Percentiles rank a stretch among this genome's conserved stretches.
phyloP scores from a whole-genome alignment of 2,113 vertebrate genomes.

The Cinclus mexicanus region DNA sequence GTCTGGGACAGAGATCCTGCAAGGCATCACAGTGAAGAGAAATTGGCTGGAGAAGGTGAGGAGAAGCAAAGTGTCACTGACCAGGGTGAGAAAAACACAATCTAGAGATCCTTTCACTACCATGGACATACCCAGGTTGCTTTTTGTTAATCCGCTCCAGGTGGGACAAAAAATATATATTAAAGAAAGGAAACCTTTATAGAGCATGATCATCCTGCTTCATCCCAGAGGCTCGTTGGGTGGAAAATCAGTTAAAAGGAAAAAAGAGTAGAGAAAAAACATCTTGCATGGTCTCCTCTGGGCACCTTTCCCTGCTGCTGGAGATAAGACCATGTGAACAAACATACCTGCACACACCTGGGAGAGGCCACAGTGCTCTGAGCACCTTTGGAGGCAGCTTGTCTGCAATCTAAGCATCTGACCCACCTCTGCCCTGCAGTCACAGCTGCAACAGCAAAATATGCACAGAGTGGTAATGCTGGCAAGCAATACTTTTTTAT shows the following conservation, averaged over 20 bases:
- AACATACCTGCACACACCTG: neutral
- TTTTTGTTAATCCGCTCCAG: neutral
- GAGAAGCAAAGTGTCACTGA: neutral
- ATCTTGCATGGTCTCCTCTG: neutral
- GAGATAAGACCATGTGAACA: neutral
- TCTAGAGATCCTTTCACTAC: neutral
- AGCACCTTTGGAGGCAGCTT: neutral
- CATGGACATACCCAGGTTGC: neutral
- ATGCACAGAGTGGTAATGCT: neutral
- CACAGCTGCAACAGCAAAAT: neutral
- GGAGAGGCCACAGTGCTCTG: neutral
- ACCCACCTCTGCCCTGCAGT: neutral
- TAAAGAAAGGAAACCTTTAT: neutral
- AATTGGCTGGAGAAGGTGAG: neutral
- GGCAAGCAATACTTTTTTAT: neutral
- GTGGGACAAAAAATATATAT: neutral
- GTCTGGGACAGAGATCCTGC: neutral
- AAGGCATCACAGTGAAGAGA: neutral
- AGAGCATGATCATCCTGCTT: neutral
- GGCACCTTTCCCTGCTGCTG: neutral
- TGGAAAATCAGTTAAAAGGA: neutral
- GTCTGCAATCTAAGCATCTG: neutral
- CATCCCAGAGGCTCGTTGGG: neutral
- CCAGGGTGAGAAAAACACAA: accelerated
- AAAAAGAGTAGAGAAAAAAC: neutral